phyloP scores from a whole-genome alignment of 2,888 invertebrate species.

The Dicranocentrus wangi region DNA sequence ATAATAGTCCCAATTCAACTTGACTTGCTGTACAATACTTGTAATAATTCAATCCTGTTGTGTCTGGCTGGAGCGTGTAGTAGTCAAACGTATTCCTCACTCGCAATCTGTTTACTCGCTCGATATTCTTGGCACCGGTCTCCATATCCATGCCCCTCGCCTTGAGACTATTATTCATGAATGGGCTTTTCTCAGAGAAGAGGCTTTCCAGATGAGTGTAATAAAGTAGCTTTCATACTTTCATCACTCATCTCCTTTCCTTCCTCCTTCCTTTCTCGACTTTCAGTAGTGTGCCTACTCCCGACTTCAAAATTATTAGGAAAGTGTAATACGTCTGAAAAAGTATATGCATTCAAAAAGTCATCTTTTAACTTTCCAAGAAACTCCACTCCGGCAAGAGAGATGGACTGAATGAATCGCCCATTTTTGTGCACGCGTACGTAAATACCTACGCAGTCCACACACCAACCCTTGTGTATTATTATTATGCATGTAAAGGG shows the following conservation, averaged over 20 bases:
- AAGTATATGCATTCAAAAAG: too few species aligned
- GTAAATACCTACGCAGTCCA: background rate
- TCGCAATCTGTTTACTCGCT: too few species aligned
- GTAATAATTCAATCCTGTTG: background rate
- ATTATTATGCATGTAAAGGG: too few species aligned
- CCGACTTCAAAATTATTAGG: too few species aligned
- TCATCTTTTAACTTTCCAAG: background rate
- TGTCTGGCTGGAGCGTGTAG: too few species aligned
- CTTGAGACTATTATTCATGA: background rate
- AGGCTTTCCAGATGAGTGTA: background rate
- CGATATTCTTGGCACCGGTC: too few species aligned
- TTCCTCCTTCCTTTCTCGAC: background rate
- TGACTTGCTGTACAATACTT: background rate
- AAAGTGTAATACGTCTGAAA: too few species aligned
- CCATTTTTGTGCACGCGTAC: background rate
- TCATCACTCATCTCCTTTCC: slow-evolving; percentile 16
- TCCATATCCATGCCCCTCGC: background rate
- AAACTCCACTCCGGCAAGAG: background rate
- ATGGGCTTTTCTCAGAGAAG: slow-evolving; percentile 1
- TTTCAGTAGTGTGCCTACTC: too few species aligned
- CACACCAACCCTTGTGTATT: too few species aligned
- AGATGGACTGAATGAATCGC: background rate
- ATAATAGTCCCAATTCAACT: background rate
- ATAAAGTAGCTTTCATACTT: slow-evolving; percentile 18
- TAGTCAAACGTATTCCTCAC: too few species aligned